phyloP scores from a whole-genome alignment of 1,140 invertebrate genomes.

The Drosophila nigromelanica region DNA sequence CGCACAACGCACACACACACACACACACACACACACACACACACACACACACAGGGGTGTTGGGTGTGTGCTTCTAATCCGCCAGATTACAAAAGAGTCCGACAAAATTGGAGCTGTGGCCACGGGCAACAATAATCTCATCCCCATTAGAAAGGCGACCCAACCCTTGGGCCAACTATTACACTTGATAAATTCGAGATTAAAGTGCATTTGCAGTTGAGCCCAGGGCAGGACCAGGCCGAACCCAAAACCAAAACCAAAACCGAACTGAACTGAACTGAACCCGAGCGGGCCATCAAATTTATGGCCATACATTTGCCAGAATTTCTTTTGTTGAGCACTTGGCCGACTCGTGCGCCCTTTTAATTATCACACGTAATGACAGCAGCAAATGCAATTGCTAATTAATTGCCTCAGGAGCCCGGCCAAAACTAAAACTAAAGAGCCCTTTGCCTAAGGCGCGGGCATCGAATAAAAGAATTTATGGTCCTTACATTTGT shows the following conservation, averaged over 20 bases:
- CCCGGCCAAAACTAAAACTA: not conserved
- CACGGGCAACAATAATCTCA: slow-evolving; percentile 39
- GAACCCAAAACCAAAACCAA: not conserved
- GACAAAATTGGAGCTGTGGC: slow-evolving; percentile 31
- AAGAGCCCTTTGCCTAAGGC: slow-evolving; percentile 13
- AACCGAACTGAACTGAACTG: no score
- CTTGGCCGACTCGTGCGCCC: slow-evolving; percentile 45
- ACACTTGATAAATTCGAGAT: slow-evolving; percentile 83
- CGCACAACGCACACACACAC: slow-evolving; percentile 18
- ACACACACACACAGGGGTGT: slow-evolving; percentile 13
- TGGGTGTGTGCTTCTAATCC: slow-evolving; percentile 58
- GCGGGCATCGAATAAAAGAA: slow-evolving; percentile 31
- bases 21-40: no score
- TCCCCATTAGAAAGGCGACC: slow-evolving; percentile 25
- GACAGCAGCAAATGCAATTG: slow-evolving; percentile 79
- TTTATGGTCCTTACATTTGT: slow-evolving; percentile 71
- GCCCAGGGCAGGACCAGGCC: slow-evolving; percentile 35
- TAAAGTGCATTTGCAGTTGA: slow-evolving; percentile 81
- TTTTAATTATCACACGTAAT: slow-evolving; percentile 83
- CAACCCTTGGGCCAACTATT: slow-evolving; percentile 59
- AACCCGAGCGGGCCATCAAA: slow-evolving; percentile 55
- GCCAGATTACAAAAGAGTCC: slow-evolving; percentile 69
- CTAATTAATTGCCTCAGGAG: slow-evolving; percentile 76
- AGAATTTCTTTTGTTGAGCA: slow-evolving; percentile 56
- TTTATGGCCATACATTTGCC: slow-evolving; percentile 77